Evolutionary conservation across 2,888 invertebrate species (phyloP).

Genomic region (Anthophora plumipes): DNA sequence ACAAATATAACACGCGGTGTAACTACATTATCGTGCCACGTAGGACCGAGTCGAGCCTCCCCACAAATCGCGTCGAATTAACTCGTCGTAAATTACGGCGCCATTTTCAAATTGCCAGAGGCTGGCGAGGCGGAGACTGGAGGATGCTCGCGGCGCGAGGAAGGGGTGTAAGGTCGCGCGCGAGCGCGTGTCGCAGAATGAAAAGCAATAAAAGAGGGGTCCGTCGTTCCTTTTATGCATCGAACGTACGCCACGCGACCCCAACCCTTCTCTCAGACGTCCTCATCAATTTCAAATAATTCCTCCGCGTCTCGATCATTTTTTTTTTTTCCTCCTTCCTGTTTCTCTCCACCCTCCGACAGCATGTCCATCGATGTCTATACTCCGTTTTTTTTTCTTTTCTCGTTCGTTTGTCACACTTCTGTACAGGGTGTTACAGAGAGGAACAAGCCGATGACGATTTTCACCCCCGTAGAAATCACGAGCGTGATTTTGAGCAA

Average conservation of each 20-base stretch:
- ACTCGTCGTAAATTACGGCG: slow-evolving; percentile 45
- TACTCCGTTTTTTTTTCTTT: too few relatives aligned
- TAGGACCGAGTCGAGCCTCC: slow-evolving; percentile 7
- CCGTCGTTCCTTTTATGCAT: slow-evolving; percentile 65
- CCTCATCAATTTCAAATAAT: slow-evolving; percentile 81
- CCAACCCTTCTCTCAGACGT: slow-evolving; percentile 71
- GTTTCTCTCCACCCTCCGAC: neutral
- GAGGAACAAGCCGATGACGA: neutral
- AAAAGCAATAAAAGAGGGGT: slow-evolving; percentile 72
- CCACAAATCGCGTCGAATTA: slow-evolving; percentile 47
- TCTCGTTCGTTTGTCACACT: slow-evolving; percentile 20
- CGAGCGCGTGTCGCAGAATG: slow-evolving; percentile 55
- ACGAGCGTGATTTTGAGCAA: slow-evolving; percentile 72
- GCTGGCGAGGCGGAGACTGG: slow-evolving; percentile 31
- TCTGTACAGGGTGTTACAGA: neutral
- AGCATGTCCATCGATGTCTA: slow-evolving; percentile 37
- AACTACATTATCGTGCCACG: slow-evolving; percentile 12
- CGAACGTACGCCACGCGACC: slow-evolving; percentile 72
- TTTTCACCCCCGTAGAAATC: slow-evolving; percentile 45
- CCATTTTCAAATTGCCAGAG: slow-evolving; percentile 47
- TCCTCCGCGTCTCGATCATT: slow-evolving; percentile 65
- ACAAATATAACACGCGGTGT: neutral
- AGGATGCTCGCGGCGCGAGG: slow-evolving; percentile 26
- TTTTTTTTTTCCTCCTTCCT: slow-evolving; percentile 26
- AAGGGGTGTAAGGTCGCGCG: slow-evolving; percentile 50